Evolutionary conservation across 53 echinoderm and acorn worm species (phyloP).

Genomic region (Paelopatides confundens): DNA sequence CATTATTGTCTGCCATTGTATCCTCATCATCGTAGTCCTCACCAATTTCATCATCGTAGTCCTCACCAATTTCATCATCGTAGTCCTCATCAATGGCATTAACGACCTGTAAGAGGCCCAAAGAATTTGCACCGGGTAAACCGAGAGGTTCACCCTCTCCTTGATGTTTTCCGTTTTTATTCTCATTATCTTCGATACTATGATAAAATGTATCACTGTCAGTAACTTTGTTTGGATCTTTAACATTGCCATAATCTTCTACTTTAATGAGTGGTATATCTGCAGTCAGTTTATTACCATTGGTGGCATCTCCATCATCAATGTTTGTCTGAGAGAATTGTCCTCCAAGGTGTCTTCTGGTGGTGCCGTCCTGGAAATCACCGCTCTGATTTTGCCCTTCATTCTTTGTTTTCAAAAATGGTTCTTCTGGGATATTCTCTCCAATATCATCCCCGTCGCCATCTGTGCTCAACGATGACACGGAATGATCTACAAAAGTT

Average conservation of each 20-base stretch:
- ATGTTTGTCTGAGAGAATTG: conserved; percentile 14
- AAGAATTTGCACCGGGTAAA: too few species aligned
- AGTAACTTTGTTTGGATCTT: not conserved
- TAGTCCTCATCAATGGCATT: not conserved
- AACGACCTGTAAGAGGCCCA: not conserved
- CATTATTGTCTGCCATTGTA: not conserved
- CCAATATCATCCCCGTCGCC: not conserved
- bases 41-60: not conserved
- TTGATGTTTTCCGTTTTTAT: too few species aligned
- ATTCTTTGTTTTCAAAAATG: not conserved
- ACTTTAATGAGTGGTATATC: conserved; percentile 21
- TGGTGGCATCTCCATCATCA: not conserved
- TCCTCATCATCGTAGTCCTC: not conserved
- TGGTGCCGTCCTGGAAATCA: not conserved
- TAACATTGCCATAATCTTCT: not conserved
- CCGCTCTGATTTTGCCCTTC: not conserved
- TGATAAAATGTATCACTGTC: not conserved
- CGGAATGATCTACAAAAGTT: conserved; percentile 23
- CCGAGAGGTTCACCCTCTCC: too few species aligned
- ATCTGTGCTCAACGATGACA: conserved; percentile 29
- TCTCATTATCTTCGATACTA: not conserved
- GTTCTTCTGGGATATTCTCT: not conserved
- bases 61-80: not conserved
- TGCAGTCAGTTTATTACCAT: not conserved
- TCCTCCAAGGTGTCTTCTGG: not conserved